Base-by-base conservation (phyloP, 2,888 invertebrate species). In the Melanostoma scalare region DNA sequence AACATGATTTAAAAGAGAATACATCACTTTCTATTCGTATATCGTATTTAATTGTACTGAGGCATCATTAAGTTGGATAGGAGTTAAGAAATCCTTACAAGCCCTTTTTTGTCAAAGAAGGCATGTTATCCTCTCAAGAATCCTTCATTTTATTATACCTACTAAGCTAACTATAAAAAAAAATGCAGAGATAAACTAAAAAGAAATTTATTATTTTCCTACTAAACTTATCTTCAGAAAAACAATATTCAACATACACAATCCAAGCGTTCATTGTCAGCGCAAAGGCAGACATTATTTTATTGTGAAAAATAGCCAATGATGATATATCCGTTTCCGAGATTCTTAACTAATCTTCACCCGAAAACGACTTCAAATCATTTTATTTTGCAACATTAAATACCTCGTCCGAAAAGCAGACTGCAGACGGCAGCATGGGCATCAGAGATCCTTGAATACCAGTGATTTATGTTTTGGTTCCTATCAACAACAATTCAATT, bases 401-500 rank as follows among this genome's bases (percentile, higher is more conserved):
- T 72, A 63, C 63, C 63, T 20, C 20, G 52, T 65, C 77, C 76
- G 48, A 67, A 55, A 73, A 50, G 48, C 61, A 67, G 42, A 31
- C 38, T 60, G 9, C 42, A 48, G 6, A 52, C 50, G 31, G 31
- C 36, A 67, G 36, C 46, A 20, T 20, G 20, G 20, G 20, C 20
- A 20, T 50, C 56, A 63, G n/a, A 67, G 69, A 68, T 53, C 61
- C 81, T 68, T 42, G 61, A 74, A 77, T 50, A 56, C 20, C 42
- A 50, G 81, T 72, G 81, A 82, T 82, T 82, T 82, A 82, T 82
- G 77, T 52, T 65, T 58, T 9, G 20, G 40, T 55, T 82, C 67
- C 68, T 82, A 77, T 82, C 77, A 73, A 73, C 81, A 82, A 82
- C 77, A 82, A 77, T 82, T 82, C 81, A 82, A 77, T 82, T 80